Evolutionary conservation across 2,888 invertebrate genomes (phyloP).

Genomic region (Copidosoma aretas): DNA sequence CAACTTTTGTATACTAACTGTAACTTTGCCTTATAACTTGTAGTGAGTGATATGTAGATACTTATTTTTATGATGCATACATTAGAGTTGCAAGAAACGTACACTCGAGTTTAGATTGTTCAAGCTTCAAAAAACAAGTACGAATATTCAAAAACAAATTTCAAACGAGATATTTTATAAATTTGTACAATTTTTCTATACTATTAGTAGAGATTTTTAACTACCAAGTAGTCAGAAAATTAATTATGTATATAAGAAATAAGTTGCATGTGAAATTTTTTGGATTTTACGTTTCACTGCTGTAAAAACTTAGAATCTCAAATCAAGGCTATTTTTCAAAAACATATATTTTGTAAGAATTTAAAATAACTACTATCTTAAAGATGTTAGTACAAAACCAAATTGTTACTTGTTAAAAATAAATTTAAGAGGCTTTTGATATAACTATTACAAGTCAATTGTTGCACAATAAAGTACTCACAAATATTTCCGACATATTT

Average conservation of each 20-base stretch:
- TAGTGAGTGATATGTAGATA: conserved; percentile 25
- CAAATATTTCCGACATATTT: conserved; percentile 35
- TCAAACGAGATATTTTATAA: conserved; percentile 19
- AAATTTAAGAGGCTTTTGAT: conserved; percentile 37
- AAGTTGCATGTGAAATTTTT: neutral
- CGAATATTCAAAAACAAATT: conserved; percentile 20
- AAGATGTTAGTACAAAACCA: conserved; percentile 33
- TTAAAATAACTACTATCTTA: conserved; percentile 28
- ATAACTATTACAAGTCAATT: conserved; percentile 34
- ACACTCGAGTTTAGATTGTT: conserved; percentile 22
- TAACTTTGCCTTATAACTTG: conserved; percentile 23
- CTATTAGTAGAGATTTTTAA: conserved; percentile 15
- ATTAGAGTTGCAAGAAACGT: conserved; percentile 14
- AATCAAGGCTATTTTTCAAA: conserved; percentile 26
- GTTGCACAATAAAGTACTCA: conserved; percentile 27
- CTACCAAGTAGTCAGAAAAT: conserved; percentile 29
- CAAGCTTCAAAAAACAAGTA: conserved; percentile 29
- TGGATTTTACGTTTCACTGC: neutral
- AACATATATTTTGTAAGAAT: conserved; percentile 23
- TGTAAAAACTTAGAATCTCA: conserved; percentile 18
- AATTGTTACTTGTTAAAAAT: conserved; percentile 40
- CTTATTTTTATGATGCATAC: conserved; percentile 22
- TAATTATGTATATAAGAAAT: neutral
- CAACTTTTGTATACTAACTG: conserved; percentile 24
- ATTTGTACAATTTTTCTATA: conserved; percentile 20